Evolutionary conservation across 2,888 invertebrate species (phyloP), one percentile per base, ranked within the genome.

Genomic region (Caenorhabditis afra): DNA sequence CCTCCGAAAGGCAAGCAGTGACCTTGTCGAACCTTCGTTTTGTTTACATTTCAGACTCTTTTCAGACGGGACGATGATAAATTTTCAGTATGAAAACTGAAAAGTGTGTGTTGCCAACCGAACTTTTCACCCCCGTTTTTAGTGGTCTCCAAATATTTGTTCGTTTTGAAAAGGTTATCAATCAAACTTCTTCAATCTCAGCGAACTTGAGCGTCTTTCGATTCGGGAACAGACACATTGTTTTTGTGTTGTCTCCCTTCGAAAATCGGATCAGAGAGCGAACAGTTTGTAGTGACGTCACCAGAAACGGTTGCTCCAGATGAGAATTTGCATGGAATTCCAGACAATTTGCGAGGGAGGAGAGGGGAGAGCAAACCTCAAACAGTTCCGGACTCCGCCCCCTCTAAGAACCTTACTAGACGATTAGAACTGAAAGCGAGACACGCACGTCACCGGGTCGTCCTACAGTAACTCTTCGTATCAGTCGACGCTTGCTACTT

Each of bases 91-190:
- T 20, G 57, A 57, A 41, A 59, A 22, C 59, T 53, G 29, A 29
- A 35, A 35, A 1, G 37, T 70, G 4, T 7, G 52, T 53, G 53
- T 70, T 70, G 70, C 62, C 47, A 70, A 55, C 61, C 55, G 68
- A 68, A 59, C 59, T 50, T 67, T 67, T 50, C 41, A 52, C 70
- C 29, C n/a, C 29, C 61, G 39, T 45, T 55, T 70, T 70, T 70
- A 49, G 37, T 52, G 61, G 39, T 62, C 62, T 70, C 23, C 70
- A 70, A 70, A 70, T 70, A 70, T 70, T 70, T 70, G 62, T 49
- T 61, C 62, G 47, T 22, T 23, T n/a, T 70, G 61, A 62, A 61
- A 70, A 62, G 47, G 45, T 49, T 58, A 16, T 59, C 14, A 50
- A 50, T 29, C 59, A 68, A 59, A 59, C 59, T 59, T 68, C 59